phyloP scores from a whole-genome alignment of 2,888 invertebrate species.

The Sisyra nigra region DNA sequence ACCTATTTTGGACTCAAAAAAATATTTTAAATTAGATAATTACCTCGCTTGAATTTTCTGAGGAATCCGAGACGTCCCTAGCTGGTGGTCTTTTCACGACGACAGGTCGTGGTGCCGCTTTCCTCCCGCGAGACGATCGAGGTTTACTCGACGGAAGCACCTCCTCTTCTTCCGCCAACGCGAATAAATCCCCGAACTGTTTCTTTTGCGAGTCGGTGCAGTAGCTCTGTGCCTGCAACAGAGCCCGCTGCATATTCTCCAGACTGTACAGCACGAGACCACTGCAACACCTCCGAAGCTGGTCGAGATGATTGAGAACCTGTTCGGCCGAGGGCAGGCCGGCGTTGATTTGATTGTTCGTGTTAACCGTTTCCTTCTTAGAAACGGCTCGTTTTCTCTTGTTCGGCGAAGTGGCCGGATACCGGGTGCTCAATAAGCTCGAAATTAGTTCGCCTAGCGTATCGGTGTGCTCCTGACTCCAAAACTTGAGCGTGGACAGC shows the following conservation, averaged over 20 bases:
- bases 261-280: slow-evolving; percentile 69
- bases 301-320: slow-evolving; percentile 84
- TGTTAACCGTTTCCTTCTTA: slow-evolving; percentile 36
- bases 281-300: slow-evolving; percentile 63
- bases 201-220: slow-evolving; percentile 80
- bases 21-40: slow-evolving; percentile 15
- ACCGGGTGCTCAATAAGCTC: slow-evolving; percentile 61
- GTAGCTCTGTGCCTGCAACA: slow-evolving; percentile 75
- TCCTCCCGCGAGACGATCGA: slow-evolving; percentile 39
- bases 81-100: slow-evolving; percentile 29
- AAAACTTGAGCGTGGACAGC: slow-evolving; percentile 79
- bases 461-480: slow-evolving; percentile 87
- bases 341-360: slow-evolving; percentile 28
- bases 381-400: slow-evolving; percentile 75
- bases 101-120: slow-evolving; percentile 22
- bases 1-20: too few relatives aligned
- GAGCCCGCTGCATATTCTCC: slow-evolving; percentile 81
- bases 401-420: slow-evolving; percentile 77
- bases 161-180: slow-evolving; percentile 80
- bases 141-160: slow-evolving; percentile 39
- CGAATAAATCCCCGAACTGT: slow-evolving; percentile 80
- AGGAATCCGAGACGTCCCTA: slow-evolving; percentile 47
- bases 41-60: slow-evolving; percentile 69
- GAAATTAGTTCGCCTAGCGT: slow-evolving; percentile 70
- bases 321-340: slow-evolving; percentile 67